Evolutionary conservation across 2,888 invertebrate species (phyloP).

Genomic region (Himalopsyche tibetana): DNA sequence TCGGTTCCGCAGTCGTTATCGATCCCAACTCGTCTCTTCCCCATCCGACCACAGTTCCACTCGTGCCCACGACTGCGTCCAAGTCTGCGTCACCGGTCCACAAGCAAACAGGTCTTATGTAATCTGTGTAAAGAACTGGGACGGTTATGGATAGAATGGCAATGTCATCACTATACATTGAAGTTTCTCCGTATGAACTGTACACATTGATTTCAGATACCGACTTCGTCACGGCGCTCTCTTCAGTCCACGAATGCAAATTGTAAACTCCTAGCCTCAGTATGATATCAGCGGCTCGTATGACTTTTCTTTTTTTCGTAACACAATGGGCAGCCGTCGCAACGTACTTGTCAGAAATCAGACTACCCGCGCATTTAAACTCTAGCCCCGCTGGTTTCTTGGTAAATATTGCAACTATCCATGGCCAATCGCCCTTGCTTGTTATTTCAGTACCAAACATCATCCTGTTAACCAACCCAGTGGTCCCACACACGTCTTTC

Average conservation of each 20-base stretch:
- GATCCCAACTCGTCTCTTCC: slow-evolving; percentile 71
- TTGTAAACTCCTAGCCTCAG: slow-evolving; percentile 67
- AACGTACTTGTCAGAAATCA: slow-evolving; percentile 69
- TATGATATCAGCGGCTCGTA: slow-evolving; percentile 66
- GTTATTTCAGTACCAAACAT: slow-evolving; percentile 67
- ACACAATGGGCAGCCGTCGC: slow-evolving; percentile 66
- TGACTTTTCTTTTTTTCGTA: slow-evolving; percentile 59
- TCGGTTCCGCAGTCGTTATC: slow-evolving; percentile 70
- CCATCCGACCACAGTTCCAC: slow-evolving; percentile 78
- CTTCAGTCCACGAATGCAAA: slow-evolving; percentile 66
- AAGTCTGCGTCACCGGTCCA: slow-evolving; percentile 64
- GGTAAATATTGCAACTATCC: slow-evolving; percentile 71
- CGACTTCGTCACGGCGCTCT: slow-evolving; percentile 65
- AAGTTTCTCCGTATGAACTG: slow-evolving; percentile 65
- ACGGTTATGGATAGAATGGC: slow-evolving; percentile 67
- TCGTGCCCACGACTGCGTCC: slow-evolving; percentile 54
- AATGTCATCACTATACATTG: slow-evolving; percentile 67
- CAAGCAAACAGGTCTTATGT: slow-evolving; percentile 68
- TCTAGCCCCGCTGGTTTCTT: slow-evolving; percentile 67
- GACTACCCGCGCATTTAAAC: slow-evolving; percentile 71
- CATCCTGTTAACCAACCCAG: slow-evolving; percentile 52
- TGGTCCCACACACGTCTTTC: background rate
- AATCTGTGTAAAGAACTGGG: slow-evolving; percentile 66
- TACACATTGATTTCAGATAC: slow-evolving; percentile 66
- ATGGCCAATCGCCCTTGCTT: slow-evolving; percentile 71